Conservation (phyloP, 2,888 invertebrate genomes). For the Tubiluchus corallicola region DNA sequence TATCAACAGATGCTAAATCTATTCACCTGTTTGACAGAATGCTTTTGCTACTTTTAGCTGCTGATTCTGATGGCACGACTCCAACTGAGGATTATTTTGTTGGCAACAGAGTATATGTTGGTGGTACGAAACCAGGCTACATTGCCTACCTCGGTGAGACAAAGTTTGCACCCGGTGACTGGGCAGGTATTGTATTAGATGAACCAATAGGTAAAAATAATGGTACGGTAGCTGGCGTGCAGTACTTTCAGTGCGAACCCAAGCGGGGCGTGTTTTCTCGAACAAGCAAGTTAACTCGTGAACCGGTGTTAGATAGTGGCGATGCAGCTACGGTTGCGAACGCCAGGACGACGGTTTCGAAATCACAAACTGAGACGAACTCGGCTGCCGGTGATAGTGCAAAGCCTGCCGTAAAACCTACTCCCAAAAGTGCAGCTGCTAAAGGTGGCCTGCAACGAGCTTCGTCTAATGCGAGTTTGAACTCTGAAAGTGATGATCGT, state of each 20-base stretch:
- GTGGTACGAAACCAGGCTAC: constrained; percentile 26
- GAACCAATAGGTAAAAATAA: constrained; percentile 29
- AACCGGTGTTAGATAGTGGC: constrained; percentile 14
- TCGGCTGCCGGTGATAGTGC: background rate
- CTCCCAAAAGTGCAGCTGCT: constrained; percentile 6
- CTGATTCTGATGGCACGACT: background rate
- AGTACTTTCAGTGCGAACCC: constrained; percentile 29
- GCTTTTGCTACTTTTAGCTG: background rate
- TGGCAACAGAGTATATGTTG: constrained; percentile 68
- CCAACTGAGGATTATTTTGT: constrained; percentile 83
- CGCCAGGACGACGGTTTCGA: constrained; percentile 10
- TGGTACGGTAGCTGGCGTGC: constrained; percentile 26
- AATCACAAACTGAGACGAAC: background rate
- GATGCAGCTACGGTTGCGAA: constrained; percentile 14
- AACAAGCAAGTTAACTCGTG: constrained; percentile 47
- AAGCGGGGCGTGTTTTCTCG: constrained; percentile 29
- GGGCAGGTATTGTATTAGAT: constrained; percentile 26
- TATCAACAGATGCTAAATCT: too few species aligned
- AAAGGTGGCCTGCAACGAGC: background rate
- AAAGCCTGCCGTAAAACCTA: constrained; percentile 6
- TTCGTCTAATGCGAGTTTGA: background rate
- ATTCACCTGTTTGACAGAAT: too few species aligned
- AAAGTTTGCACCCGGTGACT: constrained; percentile 25
- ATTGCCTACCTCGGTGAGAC: constrained; percentile 29
- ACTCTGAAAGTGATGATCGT: background rate